Evolutionary conservation across 2,888 invertebrate genomes (phyloP).

Genomic region (Lithophane socia): DNA sequence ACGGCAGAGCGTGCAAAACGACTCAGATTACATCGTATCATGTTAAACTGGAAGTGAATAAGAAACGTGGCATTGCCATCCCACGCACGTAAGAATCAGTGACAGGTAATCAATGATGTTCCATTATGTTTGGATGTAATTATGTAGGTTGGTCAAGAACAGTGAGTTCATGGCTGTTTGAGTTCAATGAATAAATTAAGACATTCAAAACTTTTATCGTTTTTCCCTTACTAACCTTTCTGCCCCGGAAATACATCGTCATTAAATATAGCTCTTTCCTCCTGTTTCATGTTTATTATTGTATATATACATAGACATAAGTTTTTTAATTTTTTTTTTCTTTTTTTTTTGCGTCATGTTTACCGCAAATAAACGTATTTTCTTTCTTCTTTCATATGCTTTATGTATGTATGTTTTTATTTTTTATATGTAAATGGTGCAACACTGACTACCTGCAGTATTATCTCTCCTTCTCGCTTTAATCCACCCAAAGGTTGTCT

Average conservation of each 20-base stretch:
- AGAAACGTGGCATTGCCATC: conserved; percentile 34
- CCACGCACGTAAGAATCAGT: conserved; percentile 39
- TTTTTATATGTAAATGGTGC: too few species aligned
- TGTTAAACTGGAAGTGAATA: conserved; percentile 28
- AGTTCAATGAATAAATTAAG: conserved; percentile 23
- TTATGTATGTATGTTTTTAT: too few species aligned
- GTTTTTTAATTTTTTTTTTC: too few species aligned
- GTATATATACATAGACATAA: too few species aligned
- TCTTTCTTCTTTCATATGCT: too few species aligned
- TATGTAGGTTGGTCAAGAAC: conserved; percentile 13
- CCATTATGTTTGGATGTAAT: conserved; percentile 45
- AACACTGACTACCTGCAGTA: too few species aligned
- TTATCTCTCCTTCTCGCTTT: too few species aligned
- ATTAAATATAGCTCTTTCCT: too few species aligned
- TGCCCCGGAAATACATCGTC: neutral
- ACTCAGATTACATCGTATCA: conserved; percentile 28
- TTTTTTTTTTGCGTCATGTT: too few species aligned
- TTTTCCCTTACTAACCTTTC: neutral
- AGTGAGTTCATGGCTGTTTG: conserved; percentile 29
- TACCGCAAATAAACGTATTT: too few species aligned
- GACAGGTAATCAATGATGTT: conserved; percentile 46
- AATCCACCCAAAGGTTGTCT: too few species aligned
- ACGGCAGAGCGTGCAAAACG: conserved; percentile 37
- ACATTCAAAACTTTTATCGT: neutral
- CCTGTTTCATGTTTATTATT: too few species aligned